Conservation (phyloP, 2,888 invertebrate genomes). For the Sisyra terminalis region DNA sequence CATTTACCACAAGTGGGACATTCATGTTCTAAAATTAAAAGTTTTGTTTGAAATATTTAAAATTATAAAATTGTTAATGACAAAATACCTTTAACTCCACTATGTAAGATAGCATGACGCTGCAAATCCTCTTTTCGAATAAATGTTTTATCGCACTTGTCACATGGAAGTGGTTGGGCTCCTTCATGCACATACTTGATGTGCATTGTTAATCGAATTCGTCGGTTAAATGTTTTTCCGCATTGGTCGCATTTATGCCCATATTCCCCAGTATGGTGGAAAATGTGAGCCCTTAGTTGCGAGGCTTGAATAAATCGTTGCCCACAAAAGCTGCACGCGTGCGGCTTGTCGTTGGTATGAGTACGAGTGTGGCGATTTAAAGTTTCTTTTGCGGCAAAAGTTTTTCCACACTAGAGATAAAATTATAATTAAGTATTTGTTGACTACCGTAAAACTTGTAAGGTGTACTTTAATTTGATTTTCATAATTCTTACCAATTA, state of each 20-base stretch:
- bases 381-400: constrained; percentile 71
- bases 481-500: no score
- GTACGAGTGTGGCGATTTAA: constrained; percentile 26
- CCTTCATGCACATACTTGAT: constrained; percentile 46
- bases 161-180: constrained; percentile 38
- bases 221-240: constrained; percentile 29
- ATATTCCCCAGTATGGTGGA: constrained; percentile 54
- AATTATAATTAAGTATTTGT: constrained; percentile 7
- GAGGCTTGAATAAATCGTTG: constrained; percentile 73
- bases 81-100: constrained; percentile 38
- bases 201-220: constrained; percentile 33
- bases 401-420: constrained; percentile 47
- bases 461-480: no score
- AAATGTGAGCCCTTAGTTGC: constrained; percentile 62
- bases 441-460: no score
- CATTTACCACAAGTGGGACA: constrained; percentile 39
- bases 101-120: constrained; percentile 38
- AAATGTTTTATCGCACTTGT: constrained; percentile 38
- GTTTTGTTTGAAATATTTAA: neutral
- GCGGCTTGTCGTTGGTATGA: constrained; percentile 40
- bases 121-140: constrained; percentile 43
- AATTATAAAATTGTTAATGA: neutral
- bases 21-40: constrained; percentile 18
- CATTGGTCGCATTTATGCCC: constrained; percentile 46
- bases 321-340: constrained; percentile 47